Base-by-base conservation (phyloP, 2,113 vertebrate species). In the Casuarius casuarius region DNA sequence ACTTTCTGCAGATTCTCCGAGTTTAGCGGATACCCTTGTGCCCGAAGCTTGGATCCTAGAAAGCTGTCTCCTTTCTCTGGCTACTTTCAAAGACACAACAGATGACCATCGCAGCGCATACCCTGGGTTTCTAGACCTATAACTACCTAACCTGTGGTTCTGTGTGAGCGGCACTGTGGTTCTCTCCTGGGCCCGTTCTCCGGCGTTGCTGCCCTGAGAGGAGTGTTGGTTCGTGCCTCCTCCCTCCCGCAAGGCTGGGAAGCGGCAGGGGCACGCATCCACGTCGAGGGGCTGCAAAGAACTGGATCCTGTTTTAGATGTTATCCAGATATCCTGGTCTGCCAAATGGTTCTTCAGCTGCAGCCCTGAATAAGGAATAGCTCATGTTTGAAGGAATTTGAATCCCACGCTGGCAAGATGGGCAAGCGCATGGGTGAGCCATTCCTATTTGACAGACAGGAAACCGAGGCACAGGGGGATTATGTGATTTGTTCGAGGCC, bases 151-250 rank as follows among this genome's bases (percentile, higher is more conserved):
- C 14, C 22, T 10, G 18, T 28, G 19, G 18, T 22, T 46, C 33
- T 68, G 22, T 17, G 33, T 42, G 76, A 10, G 40, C 23, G 63
- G 33, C 52, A 26, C 20, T 5, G 33, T 12, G 11, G 7, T 2
- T 66, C 71, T 20, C 17, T 72, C 38, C 35, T 0, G 0, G 18
- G 29, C 70, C 13, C 0, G 0, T 23, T 71, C 58, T 10, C 31
- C 7, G 52, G 44, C 48, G 4, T 33, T 84, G 75, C 21, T 71
- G 7, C 59, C n/a, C 66, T 38, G 65, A 13, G 33, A 5, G 29
- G 28, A 19, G 12, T 7, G 2, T 38, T 46, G 38, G 42, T 29
- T 63, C 20, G 0, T 25, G 14, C 35, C 70, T 49, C 20, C 48
- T 59, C 26, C 10, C 16, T 46, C 2, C 59, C 4, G 21, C 21